Base-by-base conservation (phyloP, 2,113 vertebrate genomes). In the Tachysurus vachellii region DNA sequence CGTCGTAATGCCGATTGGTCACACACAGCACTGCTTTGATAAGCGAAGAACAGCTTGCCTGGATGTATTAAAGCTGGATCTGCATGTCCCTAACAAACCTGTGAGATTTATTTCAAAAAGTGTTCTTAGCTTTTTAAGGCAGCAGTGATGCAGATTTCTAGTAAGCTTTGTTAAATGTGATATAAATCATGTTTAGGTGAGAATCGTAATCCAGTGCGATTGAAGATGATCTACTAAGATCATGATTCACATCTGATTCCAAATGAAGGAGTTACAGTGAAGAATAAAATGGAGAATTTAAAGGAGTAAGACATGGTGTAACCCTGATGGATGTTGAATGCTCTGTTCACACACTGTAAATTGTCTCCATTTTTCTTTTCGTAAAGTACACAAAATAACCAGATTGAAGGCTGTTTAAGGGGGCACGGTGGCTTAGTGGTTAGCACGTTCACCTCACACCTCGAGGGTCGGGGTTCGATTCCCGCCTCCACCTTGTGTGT, bases 1-100 rank as follows among this genome's bases (percentile, higher is more conserved):
- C 84, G 90, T 86, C 91, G 88, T 89, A 76, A 81, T 90, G 88
- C 86, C 84, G 88, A 93, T 93, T 92, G 84, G 91, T 93, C 92
- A 91, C 90, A 91, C 89, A 76, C 83, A 84, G 87, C 73, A 84
- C n/a, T 54, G 84, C n/a, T 86, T 73, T 88, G 88, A 87, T 86
- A 83, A 90, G 17, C 21, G 2, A 36, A 19, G 50, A 53, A 66
- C 54, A 28, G 28, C 36, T 23, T 81, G 31, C 31, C 79, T 26
- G 57, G 79, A 81, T 21, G 42, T 1, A 4, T 66, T 31, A 23
- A 42, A 28, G 77, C 57, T 36, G 83, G 28, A 42, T 56, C 53
- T 31, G 23, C 23, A 44, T 47, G 42, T 59, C 83, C 21, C 5
- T 75, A 13, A 61, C 50, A 75, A 75, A 59, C 44, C 53, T 61